phyloP scores from a whole-genome alignment of 2,888 invertebrate genomes.

The Alitta virens region DNA sequence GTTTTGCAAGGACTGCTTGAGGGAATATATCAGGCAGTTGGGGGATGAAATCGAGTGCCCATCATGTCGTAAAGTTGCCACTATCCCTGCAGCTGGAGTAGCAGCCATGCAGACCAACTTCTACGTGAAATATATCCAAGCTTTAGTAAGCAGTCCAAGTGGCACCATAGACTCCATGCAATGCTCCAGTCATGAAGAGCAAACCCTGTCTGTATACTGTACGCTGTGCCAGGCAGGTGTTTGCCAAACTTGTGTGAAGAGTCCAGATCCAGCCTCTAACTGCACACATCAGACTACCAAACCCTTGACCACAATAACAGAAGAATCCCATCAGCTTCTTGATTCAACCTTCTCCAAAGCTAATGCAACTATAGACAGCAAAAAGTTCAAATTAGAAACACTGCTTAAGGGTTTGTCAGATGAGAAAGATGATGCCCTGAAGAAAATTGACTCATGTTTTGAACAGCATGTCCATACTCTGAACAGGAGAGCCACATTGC shows the following conservation, averaged over 20 bases:
- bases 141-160: constrained; percentile 26
- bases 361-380: constrained; percentile 29
- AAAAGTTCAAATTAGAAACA: constrained; percentile 30
- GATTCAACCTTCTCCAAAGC: constrained; percentile 27
- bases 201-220: constrained; percentile 17
- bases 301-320: constrained; percentile 27
- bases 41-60: constrained; percentile 36
- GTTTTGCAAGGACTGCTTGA: constrained; percentile 53
- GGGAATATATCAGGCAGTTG: constrained; percentile 35
- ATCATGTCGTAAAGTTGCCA: constrained; percentile 32
- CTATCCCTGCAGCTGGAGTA: constrained; percentile 33
- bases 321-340: constrained; percentile 29
- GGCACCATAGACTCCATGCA: constrained; percentile 8
- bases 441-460: constrained; percentile 31
- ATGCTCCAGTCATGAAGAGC: constrained; percentile 19
- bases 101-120: constrained; percentile 34
- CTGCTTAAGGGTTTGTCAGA: constrained; percentile 26
- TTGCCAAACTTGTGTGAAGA: constrained; percentile 22
- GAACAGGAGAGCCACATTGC: constrained; percentile 30
- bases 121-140: constrained; percentile 35
- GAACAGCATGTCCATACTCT: constrained; percentile 31
- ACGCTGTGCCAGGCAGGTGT: constrained; percentile 14
- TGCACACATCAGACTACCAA: constrained; percentile 18
- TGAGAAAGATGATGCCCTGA: constrained; percentile 32
- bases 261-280: neutral